Evolutionary conservation across 2,888 invertebrate genomes (phyloP).

Genomic region (Argynnis bischoffii): DNA sequence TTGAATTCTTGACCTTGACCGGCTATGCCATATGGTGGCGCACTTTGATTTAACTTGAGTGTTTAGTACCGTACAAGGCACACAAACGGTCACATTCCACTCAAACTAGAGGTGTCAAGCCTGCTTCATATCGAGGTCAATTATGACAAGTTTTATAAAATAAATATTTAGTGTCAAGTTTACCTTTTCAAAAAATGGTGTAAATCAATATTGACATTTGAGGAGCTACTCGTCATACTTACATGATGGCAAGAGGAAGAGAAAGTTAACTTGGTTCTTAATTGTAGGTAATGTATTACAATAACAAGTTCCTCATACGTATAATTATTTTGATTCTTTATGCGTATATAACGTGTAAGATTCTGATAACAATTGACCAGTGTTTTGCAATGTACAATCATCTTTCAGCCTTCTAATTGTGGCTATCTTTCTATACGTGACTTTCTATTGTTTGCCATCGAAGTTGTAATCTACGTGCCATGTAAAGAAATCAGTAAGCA

Average conservation of each 20-base stretch:
- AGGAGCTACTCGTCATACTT: conserved; percentile 1
- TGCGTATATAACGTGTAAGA: too few relatives aligned
- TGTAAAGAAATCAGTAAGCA: conserved; percentile 5
- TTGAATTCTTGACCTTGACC: conserved; percentile 43
- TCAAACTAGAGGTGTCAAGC: conserved; percentile 33
- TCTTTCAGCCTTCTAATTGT: background rate
- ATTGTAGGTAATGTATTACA: background rate
- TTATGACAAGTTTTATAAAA: conserved; percentile 29
- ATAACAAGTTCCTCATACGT: background rate
- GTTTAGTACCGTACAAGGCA: conserved; percentile 38
- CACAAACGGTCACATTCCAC: conserved; percentile 31
- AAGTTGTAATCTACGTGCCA: conserved; percentile 5
- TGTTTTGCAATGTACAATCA: background rate
- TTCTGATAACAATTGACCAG: background rate
- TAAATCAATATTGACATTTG: conserved; percentile 5
- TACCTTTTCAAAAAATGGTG: conserved; percentile 20
- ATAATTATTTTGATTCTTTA: background rate
- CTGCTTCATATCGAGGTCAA: conserved; percentile 36
- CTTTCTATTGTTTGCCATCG: background rate
- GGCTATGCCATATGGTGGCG: conserved; percentile 43
- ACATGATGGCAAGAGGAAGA: background rate
- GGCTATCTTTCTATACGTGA: conserved; percentile 10
- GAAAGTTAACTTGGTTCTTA: conserved; percentile 27
- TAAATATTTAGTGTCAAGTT: conserved; percentile 28
- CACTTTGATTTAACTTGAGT: conserved; percentile 37